Evolutionary conservation across 2,113 vertebrate genomes (phyloP).

Genomic region (Rhea pennata): DNA sequence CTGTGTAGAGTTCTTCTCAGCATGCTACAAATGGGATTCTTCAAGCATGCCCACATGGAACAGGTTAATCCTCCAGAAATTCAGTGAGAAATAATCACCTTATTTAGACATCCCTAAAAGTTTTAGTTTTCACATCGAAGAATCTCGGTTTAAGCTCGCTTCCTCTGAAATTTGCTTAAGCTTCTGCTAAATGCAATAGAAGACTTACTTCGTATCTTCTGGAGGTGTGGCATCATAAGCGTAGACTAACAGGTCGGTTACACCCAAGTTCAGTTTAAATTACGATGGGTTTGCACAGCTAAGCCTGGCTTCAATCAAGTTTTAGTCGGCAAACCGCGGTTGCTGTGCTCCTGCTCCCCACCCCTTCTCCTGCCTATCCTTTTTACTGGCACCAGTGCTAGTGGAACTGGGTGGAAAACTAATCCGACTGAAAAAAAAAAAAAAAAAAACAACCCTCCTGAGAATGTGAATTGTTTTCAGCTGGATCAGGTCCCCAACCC

Average conservation of each 20-base stretch:
- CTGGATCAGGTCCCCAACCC: not conserved
- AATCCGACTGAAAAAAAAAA: not conserved
- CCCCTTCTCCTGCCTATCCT: not conserved
- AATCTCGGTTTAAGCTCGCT: slow-evolving; percentile 47
- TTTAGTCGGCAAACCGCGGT: slow-evolving; percentile 13
- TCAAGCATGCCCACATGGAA: not conserved
- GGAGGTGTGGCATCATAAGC: slow-evolving; percentile 37
- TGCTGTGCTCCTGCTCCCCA: not conserved
- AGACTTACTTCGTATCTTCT: slow-evolving; percentile 42
- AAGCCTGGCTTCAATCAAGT: slow-evolving; percentile 52
- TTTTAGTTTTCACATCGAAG: slow-evolving; percentile 41
- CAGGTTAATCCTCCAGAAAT: slow-evolving; percentile 52
- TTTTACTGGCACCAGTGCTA: not conserved
- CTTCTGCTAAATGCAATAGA: slow-evolving; percentile 29
- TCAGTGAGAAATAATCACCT: slow-evolving; percentile 33
- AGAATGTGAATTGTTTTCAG: not conserved
- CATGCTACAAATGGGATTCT: slow-evolving; percentile 5
- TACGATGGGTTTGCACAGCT: slow-evolving; percentile 18
- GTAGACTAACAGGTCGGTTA: slow-evolving; percentile 64
- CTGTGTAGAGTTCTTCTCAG: not conserved
- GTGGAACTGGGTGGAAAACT: not conserved
- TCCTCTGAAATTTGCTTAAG: slow-evolving; percentile 46
- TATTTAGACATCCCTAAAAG: slow-evolving; percentile 48
- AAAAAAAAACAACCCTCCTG: not conserved
- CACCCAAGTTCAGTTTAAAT: slow-evolving; percentile 55